Evolutionary conservation across 2,797 vertebrate species (phyloP).

Genomic region (Parotocinclus haroldoi): DNA sequence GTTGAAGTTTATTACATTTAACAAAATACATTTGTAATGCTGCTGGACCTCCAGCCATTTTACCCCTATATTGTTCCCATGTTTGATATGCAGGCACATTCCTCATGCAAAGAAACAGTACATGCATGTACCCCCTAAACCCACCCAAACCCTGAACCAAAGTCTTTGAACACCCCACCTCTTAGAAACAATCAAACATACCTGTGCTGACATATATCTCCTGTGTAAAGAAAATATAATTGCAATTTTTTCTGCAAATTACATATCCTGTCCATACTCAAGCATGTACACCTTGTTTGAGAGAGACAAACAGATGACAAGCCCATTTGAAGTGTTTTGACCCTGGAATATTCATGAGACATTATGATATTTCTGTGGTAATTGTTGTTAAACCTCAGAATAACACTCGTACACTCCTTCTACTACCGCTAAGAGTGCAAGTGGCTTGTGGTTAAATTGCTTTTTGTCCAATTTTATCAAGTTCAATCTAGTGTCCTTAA

Average conservation of each 20-base stretch:
- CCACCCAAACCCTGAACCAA: constrained; percentile 4
- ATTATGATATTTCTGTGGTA: constrained; percentile 9
- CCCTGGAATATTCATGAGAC: constrained; percentile 14
- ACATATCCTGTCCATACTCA: not conserved
- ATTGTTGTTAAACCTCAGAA: no score
- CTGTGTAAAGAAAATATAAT: constrained; percentile 61
- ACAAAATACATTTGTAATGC: constrained; percentile 69
- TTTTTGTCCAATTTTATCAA: not conserved
- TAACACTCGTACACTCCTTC: no score
- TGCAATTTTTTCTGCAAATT: constrained; percentile 23
- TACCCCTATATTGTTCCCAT: constrained; percentile 28
- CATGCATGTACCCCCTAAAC: constrained; percentile 63
- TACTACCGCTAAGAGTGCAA: no score
- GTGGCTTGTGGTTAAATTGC: no score
- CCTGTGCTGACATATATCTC: no score
- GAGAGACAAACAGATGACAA: constrained; percentile 11
- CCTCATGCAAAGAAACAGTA: constrained; percentile 72
- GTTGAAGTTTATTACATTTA: constrained; percentile 66
- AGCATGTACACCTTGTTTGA: not conserved
- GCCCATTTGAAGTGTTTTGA: constrained; percentile 8
- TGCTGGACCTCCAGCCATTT: constrained; percentile 37
- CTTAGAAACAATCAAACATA: not conserved
- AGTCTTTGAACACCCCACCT: not conserved
- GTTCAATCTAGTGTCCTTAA: constrained; percentile 2
- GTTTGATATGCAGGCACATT: constrained; percentile 69